Conservation (phyloP, 2,888 invertebrate genomes). For the Branchellion lobata region DNA sequence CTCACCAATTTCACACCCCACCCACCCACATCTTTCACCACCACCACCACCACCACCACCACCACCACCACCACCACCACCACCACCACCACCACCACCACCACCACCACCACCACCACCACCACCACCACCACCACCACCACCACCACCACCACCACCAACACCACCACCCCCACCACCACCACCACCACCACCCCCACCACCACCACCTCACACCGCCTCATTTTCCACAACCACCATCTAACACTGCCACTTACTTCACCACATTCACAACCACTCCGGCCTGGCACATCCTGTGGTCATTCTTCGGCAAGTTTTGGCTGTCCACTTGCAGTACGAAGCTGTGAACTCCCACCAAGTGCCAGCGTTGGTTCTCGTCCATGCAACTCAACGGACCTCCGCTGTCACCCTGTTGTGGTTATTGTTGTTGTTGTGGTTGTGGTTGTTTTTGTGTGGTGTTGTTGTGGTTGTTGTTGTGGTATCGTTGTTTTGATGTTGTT, state of each 20-base stretch:
- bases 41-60: not conserved
- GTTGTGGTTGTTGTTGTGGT: not conserved
- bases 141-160: not conserved
- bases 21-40: not conserved
- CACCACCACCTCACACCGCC: too few species aligned
- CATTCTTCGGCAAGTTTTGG: not conserved
- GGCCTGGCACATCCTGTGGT: too few species aligned
- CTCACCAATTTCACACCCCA: not conserved
- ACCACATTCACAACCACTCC: not conserved
- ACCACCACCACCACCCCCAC: too few species aligned
- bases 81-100: not conserved
- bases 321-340: not conserved
- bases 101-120: not conserved
- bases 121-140: not conserved
- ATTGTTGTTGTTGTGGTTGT: too few species aligned
- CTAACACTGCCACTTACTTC: not conserved
- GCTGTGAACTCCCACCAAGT: conserved; percentile 26
- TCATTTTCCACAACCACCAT: not conserved
- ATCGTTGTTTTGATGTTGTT: too few species aligned
- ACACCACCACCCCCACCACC: too few species aligned
- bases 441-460: not conserved
- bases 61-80: not conserved
- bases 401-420: conserved; percentile 33
- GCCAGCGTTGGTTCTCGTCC: conserved; percentile 25
- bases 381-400: conserved; percentile 38